Base-by-base conservation (phyloP, 2,113 vertebrate genomes). In the Bubo blakistoni region DNA sequence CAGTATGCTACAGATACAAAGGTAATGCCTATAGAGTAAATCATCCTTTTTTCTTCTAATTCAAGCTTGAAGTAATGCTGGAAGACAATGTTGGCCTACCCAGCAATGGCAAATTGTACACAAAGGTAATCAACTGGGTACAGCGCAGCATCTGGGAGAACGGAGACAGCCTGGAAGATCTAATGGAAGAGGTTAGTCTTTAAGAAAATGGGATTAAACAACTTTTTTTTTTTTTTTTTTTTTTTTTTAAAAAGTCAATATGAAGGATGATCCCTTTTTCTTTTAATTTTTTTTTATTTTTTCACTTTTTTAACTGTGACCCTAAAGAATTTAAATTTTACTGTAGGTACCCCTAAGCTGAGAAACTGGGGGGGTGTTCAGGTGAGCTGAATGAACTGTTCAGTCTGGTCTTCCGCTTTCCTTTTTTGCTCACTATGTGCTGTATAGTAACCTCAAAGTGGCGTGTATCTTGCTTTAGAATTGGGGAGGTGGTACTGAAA, bases 61-160 rank as follows among this genome's bases (percentile, higher is more conserved):
- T 97, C 62, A 97, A 99, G 99, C 98, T 99, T 98, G 99, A 99
- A 98, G 99, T 99, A 95, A 99, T 99, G 98, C 98, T 99, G 86
- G 99, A 99, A 98, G 99, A 99, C 97, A 99, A 99, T 97, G 98
- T 99, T 95, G 98, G 98, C 77, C 98, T 99, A 96, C 99, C 99
- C 96, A 99, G 99, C 98, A 99, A 99, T 58, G 99, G 99, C 97
- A 99, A 99, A 98, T 97, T 99, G 84, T 99, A 99, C 97, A 99
- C 99, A 65, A 99, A 99, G 98, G 99, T 99, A 98, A 99, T 99
- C 97, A 99, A 98, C 98, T 99, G 99, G 99, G 99, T 99, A 93
- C 99, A 99, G 97, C 99, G 99, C 77, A 99, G 99, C 98, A 98
- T 99, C 96, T 99, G 99, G 99, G 99, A 99, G 98, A 99, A 99